Evolutionary conservation across 1,140 invertebrate genomes (phyloP).

Genomic region (Mya arenaria): DNA sequence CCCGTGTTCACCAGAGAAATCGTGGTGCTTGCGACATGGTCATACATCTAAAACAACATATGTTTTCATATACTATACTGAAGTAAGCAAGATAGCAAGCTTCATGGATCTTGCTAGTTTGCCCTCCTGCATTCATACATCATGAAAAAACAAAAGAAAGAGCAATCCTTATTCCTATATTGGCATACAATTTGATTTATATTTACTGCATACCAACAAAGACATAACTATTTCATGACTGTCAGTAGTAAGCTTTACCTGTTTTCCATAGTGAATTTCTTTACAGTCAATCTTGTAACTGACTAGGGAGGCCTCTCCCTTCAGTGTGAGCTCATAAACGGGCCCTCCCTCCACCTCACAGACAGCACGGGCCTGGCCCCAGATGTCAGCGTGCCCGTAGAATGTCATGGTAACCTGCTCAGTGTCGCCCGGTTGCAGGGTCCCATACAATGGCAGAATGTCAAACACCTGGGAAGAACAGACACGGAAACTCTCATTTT

Average conservation of each 20-base stretch:
- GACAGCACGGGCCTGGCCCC: conserved; percentile 78
- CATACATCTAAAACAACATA: conserved; percentile 76
- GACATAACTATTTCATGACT: too few species aligned
- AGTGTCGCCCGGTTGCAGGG: conserved; percentile 79
- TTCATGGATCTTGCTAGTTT: too few species aligned
- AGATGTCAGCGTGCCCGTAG: conserved; percentile 80
- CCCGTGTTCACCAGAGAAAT: conserved; percentile 79
- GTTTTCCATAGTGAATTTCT: conserved; percentile 80
- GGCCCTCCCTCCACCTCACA: conserved; percentile 81
- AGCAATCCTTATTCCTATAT: too few species aligned
- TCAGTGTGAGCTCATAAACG: conserved; percentile 77
- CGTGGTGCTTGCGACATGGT: conserved; percentile 73
- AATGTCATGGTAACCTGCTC: conserved; percentile 81
- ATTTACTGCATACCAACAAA: neutral
- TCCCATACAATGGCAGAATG: conserved; percentile 80
- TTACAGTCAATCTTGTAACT: conserved; percentile 79
- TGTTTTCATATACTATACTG: too few species aligned
- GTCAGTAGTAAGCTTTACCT: conserved; percentile 64
- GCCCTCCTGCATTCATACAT: too few species aligned
- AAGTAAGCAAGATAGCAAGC: too few species aligned
- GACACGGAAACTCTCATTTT: too few species aligned
- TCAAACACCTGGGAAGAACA: conserved; percentile 82
- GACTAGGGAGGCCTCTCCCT: conserved; percentile 79
- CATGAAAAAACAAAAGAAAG: too few species aligned
- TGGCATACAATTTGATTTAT: too few species aligned